A percentile compares a stretch with the other conserved stretches of the same genome.
These are phyloP conservation scores for Chlorops oryzae DNA, from an alignment of 1,140 invertebrate species.

Conservation along the genomic window DNA sequence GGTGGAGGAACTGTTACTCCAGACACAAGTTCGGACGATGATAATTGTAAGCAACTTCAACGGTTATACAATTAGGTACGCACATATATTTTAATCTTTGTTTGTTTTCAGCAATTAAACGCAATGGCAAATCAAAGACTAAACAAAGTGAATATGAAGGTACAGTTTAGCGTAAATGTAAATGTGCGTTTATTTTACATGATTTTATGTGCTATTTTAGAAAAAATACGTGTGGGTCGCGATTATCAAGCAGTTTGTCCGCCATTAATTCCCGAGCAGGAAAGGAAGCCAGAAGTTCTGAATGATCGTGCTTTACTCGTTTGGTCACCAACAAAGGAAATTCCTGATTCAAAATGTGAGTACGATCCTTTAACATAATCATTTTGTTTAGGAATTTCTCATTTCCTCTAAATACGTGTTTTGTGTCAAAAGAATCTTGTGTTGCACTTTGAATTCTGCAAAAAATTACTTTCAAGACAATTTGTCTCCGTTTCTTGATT, in stretches of 20 bases:
- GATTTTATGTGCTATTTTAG: conserved; percentile 32
- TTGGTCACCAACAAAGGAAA: conserved; percentile 87
- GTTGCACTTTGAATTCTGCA: too few relatives aligned
- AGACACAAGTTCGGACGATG: conserved; percentile 72
- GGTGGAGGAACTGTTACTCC: conserved; percentile 49
- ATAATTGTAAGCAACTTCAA: conserved; percentile 59
- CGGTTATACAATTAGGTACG: not conserved
- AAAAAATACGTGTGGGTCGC: conserved; percentile 88
- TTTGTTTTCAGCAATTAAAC: conserved; percentile 35
- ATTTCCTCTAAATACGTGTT: too few relatives aligned
- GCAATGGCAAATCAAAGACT: conserved; percentile 41
- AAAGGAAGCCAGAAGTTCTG: conserved; percentile 56
- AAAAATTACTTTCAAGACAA: too few relatives aligned
- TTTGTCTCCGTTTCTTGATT: too few relatives aligned
- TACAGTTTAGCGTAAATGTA: conserved; percentile 10
- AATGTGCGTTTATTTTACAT: not conserved
- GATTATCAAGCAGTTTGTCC: conserved; percentile 91
- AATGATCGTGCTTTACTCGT: conserved; percentile 86
- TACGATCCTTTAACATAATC: too few relatives aligned
- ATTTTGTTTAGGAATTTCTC: too few relatives aligned
- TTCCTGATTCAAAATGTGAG: conserved; percentile 81
- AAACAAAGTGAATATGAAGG: conserved; percentile 47
- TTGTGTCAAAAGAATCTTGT: too few relatives aligned
- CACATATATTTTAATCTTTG: conserved; percentile 1
- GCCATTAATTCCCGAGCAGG: conserved; percentile 59